phyloP scores from a whole-genome alignment of 2,113 vertebrate species.

The Podiceps cristatus region DNA sequence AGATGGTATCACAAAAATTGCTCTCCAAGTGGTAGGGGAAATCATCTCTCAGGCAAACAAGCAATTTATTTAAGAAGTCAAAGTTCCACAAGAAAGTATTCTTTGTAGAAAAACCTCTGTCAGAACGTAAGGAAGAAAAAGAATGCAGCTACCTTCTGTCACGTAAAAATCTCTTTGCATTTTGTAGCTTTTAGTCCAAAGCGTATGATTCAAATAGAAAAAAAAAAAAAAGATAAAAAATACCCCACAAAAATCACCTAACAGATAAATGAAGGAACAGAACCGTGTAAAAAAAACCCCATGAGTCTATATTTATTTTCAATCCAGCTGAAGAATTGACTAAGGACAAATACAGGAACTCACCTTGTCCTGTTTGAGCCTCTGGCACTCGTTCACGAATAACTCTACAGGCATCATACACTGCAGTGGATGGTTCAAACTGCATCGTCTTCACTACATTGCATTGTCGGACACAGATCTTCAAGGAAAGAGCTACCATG shows the following conservation, averaged over 20 bases:
- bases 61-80: not conserved
- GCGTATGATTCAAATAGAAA: not conserved
- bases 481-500: constrained; percentile 97
- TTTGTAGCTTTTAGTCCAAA: not conserved
- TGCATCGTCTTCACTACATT: constrained; percentile 99
- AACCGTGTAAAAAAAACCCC: fast-evolving
- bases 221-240: not conserved
- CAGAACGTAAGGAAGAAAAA: not conserved
- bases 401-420: constrained; percentile 94
- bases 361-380: constrained; percentile 95
- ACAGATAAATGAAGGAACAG: not conserved
- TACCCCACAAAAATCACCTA: not conserved
- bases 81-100: not conserved
- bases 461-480: constrained; percentile 99
- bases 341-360: not conserved
- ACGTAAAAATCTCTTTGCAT: not conserved
- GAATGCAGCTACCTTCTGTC: not conserved
- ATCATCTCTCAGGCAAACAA: not conserved
- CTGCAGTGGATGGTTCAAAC: constrained; percentile 93
- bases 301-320: fast-evolving
- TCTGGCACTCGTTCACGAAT: constrained; percentile 95
- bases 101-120: not conserved
- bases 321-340: not conserved
- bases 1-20: not conserved
- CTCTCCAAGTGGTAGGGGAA: not conserved